Conservation (phyloP, 2,113 vertebrate genomes). For the Cinclus mexicanus region DNA sequence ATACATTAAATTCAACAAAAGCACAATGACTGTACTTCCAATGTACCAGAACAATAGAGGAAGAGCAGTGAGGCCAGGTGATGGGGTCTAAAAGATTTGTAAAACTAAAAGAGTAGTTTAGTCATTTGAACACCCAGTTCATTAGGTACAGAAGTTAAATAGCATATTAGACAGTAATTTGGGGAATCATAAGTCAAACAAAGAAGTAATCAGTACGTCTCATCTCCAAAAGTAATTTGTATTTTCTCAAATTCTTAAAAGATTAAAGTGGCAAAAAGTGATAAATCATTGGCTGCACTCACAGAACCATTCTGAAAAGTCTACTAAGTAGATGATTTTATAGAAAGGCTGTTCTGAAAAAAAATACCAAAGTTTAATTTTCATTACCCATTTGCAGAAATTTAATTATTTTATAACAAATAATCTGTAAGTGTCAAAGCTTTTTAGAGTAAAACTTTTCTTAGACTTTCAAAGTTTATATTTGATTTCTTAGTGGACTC, state of each 20-base stretch:
- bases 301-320: not conserved
- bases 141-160: not conserved
- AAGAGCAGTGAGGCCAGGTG: not conserved
- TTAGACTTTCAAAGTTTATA: not conserved
- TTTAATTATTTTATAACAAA: not conserved
- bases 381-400: not conserved
- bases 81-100: not conserved
- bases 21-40: not conserved
- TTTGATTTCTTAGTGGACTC: not conserved
- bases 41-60: not conserved
- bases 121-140: not conserved
- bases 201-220: not conserved
- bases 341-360: not conserved
- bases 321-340: not conserved
- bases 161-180: not conserved
- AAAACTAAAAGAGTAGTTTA: not conserved
- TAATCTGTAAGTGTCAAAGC: not conserved
- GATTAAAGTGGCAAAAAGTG: not conserved
- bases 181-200: not conserved
- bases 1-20: not conserved
- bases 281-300: not conserved
- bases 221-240: not conserved
- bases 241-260: slow-evolving; percentile 32
- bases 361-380: not conserved
- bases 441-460: not conserved